Conservation (phyloP, 2,113 vertebrate species). For the Thalassoma bifasciatum region DNA sequence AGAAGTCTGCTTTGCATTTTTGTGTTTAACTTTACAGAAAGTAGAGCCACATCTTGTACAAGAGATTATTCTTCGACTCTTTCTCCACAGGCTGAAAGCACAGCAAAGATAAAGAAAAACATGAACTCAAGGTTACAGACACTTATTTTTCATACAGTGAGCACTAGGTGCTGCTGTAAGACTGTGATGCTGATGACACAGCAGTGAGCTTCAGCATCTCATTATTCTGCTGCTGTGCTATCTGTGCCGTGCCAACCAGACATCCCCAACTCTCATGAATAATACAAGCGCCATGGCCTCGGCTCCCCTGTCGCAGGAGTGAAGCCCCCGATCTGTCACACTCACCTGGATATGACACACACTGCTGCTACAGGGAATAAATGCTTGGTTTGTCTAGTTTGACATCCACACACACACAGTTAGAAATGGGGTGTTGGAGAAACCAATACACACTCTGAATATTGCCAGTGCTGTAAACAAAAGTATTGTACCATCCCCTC, state of each 20-base stretch:
- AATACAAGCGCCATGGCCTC: conserved; percentile 63
- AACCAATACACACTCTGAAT: conserved; percentile 37
- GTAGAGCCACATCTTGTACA: too few species aligned
- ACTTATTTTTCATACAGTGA: conserved; percentile 33
- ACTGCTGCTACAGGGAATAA: conserved; percentile 58
- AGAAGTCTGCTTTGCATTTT: too few species aligned
- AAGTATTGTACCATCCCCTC: conserved; percentile 15
- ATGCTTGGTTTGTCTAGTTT: conserved; percentile 63
- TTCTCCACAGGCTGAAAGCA: neutral
- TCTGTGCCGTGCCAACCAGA: conserved; percentile 47
- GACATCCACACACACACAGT: conserved; percentile 30
- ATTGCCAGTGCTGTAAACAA: conserved; percentile 57
- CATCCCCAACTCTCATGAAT: conserved; percentile 67
- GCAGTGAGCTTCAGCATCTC: conserved; percentile 31
- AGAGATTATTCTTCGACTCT: too few species aligned
- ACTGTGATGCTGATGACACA: conserved; percentile 35
- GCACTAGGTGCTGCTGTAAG: conserved; percentile 69
- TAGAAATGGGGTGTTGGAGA: neutral
- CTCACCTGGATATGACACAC: conserved; percentile 69
- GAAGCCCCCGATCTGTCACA: conserved; percentile 69
- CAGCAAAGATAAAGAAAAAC: too few species aligned
- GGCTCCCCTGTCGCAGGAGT: conserved; percentile 52
- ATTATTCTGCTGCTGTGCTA: conserved; percentile 50
- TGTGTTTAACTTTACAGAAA: too few species aligned
- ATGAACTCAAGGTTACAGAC: too few species aligned